Evolutionary conservation across 2,113 vertebrate species (phyloP).

Genomic region (Carlito syrichta): DNA sequence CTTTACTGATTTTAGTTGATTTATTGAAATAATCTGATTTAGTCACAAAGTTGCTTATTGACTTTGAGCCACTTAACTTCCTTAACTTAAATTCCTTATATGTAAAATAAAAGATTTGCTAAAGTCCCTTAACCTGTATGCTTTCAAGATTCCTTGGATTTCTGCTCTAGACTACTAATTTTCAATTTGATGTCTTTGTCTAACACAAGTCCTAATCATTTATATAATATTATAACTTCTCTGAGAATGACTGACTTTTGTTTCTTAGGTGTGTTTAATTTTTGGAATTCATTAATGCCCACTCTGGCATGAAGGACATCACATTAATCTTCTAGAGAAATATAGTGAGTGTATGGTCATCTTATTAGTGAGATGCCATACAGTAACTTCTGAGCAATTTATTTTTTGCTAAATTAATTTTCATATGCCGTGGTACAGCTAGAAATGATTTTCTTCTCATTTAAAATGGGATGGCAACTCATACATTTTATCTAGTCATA

Average conservation of each 20-base stretch:
- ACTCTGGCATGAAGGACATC: background rate
- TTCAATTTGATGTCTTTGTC: constrained; percentile 7
- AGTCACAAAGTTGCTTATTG: background rate
- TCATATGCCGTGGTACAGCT: background rate
- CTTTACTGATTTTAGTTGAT: background rate
- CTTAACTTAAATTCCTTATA: background rate
- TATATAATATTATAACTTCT: background rate
- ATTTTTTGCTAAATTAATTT: constrained; percentile 11
- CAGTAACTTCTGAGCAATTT: background rate
- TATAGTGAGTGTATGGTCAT: background rate
- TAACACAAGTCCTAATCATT: background rate
- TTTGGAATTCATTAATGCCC: background rate
- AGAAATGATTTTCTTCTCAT: background rate
- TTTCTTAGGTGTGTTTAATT: background rate
- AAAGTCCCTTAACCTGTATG: background rate
- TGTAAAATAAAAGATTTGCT: background rate
- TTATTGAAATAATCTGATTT: background rate
- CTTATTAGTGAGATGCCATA: background rate
- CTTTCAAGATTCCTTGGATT: background rate
- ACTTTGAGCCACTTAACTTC: background rate
- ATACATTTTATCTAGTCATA: background rate
- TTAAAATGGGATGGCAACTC: background rate
- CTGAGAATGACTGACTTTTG: background rate
- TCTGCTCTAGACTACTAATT: background rate
- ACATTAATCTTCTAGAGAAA: background rate